Percentiles rank a stretch among this genome's conserved stretches.
These are phyloP conservation scores for Microctonus hyperodae DNA, from an alignment of 2,888 invertebrate genomes.

Conservation along the genomic window DNA sequence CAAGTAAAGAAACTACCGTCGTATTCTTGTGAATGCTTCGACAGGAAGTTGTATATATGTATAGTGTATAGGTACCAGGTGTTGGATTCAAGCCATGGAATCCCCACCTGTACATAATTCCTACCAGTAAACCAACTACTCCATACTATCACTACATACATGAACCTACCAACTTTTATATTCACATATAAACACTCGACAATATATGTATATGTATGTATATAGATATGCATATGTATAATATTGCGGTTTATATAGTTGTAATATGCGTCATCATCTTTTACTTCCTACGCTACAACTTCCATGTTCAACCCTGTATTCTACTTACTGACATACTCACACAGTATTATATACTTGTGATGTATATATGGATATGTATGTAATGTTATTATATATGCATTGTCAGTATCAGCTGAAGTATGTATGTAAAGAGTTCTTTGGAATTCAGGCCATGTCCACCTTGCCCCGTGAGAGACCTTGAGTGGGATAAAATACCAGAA, in stretches of 20 bases:
- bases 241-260: slow-evolving; percentile 23
- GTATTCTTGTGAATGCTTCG: slow-evolving; percentile 8
- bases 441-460: slow-evolving; percentile 31
- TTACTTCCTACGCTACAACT: slow-evolving; percentile 19
- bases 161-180: background rate
- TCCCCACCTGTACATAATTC: slow-evolving; percentile 39
- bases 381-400: too few relatives aligned
- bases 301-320: too few relatives aligned
- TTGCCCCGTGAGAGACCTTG: background rate
- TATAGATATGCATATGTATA: background rate
- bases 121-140: slow-evolving; percentile 26
- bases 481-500: slow-evolving; percentile 6
- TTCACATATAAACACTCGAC: background rate
- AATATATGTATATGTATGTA: background rate
- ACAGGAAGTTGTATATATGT: slow-evolving; percentile 41
- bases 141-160: slow-evolving; percentile 18
- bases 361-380: background rate
- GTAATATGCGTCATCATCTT: slow-evolving; percentile 28
- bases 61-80: too few relatives aligned
- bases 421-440: slow-evolving; percentile 11
- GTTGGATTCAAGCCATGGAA: slow-evolving; percentile 35
- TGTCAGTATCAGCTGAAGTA: too few relatives aligned
- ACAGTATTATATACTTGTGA: background rate
- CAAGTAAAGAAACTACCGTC: background rate
- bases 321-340: background rate